These are phyloP conservation scores for Cabera pusaria DNA, from an alignment of 2,888 invertebrate genomes.

Conservation along the genomic window DNA sequence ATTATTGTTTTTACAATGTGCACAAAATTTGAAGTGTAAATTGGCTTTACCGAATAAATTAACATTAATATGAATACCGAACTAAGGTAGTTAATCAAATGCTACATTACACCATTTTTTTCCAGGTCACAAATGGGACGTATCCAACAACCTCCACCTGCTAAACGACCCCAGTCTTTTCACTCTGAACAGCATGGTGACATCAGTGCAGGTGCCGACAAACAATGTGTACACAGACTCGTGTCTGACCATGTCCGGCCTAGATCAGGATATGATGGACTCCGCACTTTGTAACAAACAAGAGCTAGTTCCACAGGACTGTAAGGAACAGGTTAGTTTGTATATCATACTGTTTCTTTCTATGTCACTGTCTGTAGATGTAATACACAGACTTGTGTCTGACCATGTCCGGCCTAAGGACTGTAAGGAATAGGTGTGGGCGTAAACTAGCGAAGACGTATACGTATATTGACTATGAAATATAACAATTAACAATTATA, in stretches of 20 bases:
- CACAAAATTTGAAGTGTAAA: no score
- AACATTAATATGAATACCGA: no score
- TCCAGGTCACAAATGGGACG: slow-evolving; percentile 86
- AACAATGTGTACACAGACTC: slow-evolving; percentile 78
- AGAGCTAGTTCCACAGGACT: slow-evolving; percentile 53
- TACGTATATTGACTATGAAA: no score
- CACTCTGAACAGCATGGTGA: slow-evolving; percentile 75
- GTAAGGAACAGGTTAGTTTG: slow-evolving; percentile 60
- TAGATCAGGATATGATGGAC: slow-evolving; percentile 80
- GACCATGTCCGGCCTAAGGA: slow-evolving; percentile 82
- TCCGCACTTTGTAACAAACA: slow-evolving; percentile 48
- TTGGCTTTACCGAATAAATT: no score
- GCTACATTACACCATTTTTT: no score
- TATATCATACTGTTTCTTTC: no score
- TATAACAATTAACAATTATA: no score
- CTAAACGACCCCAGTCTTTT: slow-evolving; percentile 78
- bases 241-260: slow-evolving; percentile 82
- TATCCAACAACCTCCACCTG: slow-evolving; percentile 84
- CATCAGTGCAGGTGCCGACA: slow-evolving; percentile 67
- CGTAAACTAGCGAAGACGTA: no score
- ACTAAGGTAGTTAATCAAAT: no score
- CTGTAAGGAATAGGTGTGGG: slow-evolving; percentile 69
- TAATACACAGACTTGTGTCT: slow-evolving; percentile 82
- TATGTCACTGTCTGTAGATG: no score
- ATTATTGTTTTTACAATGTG: no score